phyloP scores from a whole-genome alignment of 1,140 invertebrate species.

The Drosophila hydei region DNA sequence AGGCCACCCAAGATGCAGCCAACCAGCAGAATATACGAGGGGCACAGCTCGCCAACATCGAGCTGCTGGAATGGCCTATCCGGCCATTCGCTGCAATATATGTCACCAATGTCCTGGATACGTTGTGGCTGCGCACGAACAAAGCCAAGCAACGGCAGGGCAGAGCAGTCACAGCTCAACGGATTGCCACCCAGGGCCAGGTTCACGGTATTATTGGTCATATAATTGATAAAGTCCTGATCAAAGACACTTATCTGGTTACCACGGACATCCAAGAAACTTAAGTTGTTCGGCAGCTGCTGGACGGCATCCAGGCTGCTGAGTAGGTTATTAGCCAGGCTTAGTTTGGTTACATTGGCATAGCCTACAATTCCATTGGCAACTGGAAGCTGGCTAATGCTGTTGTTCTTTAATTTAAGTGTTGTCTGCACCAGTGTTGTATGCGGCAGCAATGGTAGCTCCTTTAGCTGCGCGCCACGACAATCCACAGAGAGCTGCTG shows the following conservation, averaged over 20 bases:
- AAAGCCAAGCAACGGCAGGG: constrained; percentile 85
- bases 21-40: constrained; percentile 74
- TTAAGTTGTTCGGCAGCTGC: constrained; percentile 72
- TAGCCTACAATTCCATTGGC: constrained; percentile 71
- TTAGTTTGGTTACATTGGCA: constrained; percentile 84
- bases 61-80: constrained; percentile 76
- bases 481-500: constrained; percentile 85
- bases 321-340: constrained; percentile 85
- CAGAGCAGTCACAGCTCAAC: constrained; percentile 87
- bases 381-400: constrained; percentile 82
- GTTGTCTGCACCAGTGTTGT: constrained; percentile 70
- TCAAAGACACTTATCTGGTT: constrained; percentile 85
- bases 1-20: constrained; percentile 84
- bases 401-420: constrained; percentile 85
- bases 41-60: constrained; percentile 85
- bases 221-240: constrained; percentile 69
- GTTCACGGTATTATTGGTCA: constrained; percentile 73
- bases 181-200: constrained; percentile 87
- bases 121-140: constrained; percentile 84
- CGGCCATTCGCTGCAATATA: constrained; percentile 83
- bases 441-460: constrained; percentile 70
- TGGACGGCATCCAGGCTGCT: constrained; percentile 63
- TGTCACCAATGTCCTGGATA: constrained; percentile 73
- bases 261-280: constrained; percentile 84
- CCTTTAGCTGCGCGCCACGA: constrained; percentile 71